Base-by-base conservation (phyloP, 2,797 vertebrate species). In the Channallabes apus region DNA sequence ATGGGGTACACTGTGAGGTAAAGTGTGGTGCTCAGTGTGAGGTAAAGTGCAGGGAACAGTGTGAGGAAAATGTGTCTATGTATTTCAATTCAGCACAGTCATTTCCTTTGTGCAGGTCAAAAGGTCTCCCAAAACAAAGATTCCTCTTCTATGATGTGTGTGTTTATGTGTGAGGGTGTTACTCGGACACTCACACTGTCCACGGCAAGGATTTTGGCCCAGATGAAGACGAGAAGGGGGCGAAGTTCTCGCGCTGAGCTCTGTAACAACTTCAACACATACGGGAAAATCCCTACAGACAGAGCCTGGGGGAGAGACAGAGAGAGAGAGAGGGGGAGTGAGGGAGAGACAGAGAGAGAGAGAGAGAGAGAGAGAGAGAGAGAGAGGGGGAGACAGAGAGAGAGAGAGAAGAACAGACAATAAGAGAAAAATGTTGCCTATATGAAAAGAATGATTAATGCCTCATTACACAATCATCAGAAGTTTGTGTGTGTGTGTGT, bases 191-290 rank as follows among this genome's bases (percentile, higher is more conserved):
- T 96, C 93, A 99, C 98, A n/a, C 98, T 99, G 95, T 99, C 98
- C 88, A 99, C 98, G 0, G 98, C 98, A 9, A 99, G 96, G 89
- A 99, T 99, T 93, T 99, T 99, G 88, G 98, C 98, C 98, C 98
- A 99, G 93, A 99, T 99, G 94, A 99, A 99, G 81, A 99, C 98
- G 0, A 99, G 96, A 71, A 98, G 96, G 0, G 98, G 98, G 29
- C 98, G 94, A 86, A 99, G 95, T 92, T 99, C 98, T 72, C 98
- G 93, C 73, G 98, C 98, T 1, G 98, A 99, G 89, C 98, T 99
- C 91, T 99, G 98, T 1, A 99, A 96, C 29, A 99, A 95, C 93
- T 99, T 99, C 88, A 99, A 92, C 46, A 99, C 98, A 0, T 99
- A 99, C 0, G 98, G 98, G 91, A 99, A 99, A 87, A 99, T 99